Percentiles rank a stretch among this genome's conserved stretches.
Evolutionary conservation across 2,113 vertebrate species (phyloP).

Genomic region (Heteronetta atricapilla): DNA sequence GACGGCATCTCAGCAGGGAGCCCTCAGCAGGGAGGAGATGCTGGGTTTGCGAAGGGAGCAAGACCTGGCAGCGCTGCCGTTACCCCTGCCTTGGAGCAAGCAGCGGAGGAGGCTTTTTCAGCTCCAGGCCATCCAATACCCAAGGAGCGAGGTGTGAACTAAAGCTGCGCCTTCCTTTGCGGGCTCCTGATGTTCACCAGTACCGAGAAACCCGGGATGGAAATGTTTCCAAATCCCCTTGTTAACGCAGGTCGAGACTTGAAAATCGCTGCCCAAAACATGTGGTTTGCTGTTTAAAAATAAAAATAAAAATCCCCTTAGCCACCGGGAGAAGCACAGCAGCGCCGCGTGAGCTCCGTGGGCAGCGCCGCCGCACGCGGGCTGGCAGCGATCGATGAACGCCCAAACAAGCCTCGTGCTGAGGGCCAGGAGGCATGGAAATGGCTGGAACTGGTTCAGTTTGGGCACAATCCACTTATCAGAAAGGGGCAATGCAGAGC

Average conservation of each 20-base stretch:
- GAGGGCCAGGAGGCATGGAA: background rate
- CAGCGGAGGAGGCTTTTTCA: background rate
- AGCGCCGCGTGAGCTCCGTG: background rate
- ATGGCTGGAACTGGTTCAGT: background rate
- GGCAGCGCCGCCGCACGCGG: background rate
- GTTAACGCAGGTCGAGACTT: background rate
- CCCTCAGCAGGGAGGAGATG: background rate
- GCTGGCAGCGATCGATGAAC: background rate
- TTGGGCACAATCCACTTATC: background rate
- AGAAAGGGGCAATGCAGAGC: background rate
- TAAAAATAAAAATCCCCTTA: background rate
- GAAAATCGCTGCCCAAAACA: background rate
- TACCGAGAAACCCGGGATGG: background rate
- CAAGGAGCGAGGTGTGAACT: fast-evolving
- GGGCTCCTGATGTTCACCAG: background rate
- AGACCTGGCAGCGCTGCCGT: background rate
- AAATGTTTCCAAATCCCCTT: background rate
- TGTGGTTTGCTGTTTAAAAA: background rate
- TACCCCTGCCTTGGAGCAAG: background rate
- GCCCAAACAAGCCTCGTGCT: background rate
- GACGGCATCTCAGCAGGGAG: background rate
- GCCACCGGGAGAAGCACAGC: background rate
- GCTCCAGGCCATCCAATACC: background rate
- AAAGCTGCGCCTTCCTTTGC: fast-evolving
- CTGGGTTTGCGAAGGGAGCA: background rate